Conservation (phyloP, 2,797 vertebrate species). For the Sciurus carolinensis region DNA sequence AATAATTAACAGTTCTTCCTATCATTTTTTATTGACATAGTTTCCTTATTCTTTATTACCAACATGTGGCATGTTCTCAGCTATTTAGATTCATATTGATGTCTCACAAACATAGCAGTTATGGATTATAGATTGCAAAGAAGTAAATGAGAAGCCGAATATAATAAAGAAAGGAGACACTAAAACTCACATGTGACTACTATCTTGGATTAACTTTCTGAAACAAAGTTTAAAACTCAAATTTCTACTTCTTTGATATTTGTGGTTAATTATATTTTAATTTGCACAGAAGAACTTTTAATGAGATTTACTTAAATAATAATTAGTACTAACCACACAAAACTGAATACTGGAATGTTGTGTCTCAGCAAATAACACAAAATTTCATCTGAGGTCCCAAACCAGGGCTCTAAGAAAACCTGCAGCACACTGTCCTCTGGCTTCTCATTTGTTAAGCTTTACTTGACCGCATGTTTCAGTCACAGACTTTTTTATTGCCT, state of each 20-base stretch:
- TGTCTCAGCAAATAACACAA: neutral
- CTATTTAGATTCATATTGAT: neutral
- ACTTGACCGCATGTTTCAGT: neutral
- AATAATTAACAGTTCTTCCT: neutral
- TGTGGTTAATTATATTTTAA: neutral
- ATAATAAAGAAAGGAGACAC: neutral
- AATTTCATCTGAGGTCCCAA: neutral
- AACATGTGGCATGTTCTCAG: neutral
- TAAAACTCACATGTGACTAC: neutral
- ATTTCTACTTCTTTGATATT: neutral
- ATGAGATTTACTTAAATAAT: neutral
- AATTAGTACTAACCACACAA: neutral
- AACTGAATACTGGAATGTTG: neutral
- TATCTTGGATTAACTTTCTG: neutral
- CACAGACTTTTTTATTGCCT: neutral
- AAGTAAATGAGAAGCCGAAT: neutral
- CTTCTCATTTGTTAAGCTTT: neutral
- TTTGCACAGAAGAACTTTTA: neutral
- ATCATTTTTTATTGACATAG: neutral
- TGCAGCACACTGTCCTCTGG: neutral
- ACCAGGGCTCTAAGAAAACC: neutral
- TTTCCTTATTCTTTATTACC: neutral
- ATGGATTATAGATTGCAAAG: neutral
- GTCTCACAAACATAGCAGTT: neutral
- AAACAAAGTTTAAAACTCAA: conserved; percentile 14